phyloP scores from a whole-genome alignment of 2,113 vertebrate species.

The Antechinus flavipes region DNA sequence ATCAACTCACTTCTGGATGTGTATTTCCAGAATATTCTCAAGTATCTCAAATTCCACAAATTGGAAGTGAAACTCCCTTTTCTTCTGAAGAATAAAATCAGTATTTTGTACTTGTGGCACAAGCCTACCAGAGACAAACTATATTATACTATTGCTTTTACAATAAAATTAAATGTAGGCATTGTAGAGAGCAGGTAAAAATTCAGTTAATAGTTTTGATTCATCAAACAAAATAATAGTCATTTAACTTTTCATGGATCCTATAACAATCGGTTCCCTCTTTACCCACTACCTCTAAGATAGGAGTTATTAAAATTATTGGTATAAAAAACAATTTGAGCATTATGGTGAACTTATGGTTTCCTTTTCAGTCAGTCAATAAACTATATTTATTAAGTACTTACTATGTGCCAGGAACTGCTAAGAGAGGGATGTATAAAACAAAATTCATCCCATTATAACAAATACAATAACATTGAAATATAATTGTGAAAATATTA shows the following conservation, averaged over 20 bases:
- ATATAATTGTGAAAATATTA: not conserved
- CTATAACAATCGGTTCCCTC: not conserved
- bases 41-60: not conserved
- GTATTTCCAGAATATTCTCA: not conserved
- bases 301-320: not conserved
- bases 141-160: not conserved
- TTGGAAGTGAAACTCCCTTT: not conserved
- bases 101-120: not conserved
- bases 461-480: not conserved
- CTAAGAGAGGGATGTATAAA: not conserved
- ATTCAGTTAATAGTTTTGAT: not conserved
- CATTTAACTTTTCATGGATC: not conserved
- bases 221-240: not conserved
- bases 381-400: not conserved
- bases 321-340: not conserved
- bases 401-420: not conserved
- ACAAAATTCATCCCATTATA: not conserved
- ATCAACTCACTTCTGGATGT: not conserved
- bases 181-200: not conserved
- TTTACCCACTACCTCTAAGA: not conserved
- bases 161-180: not conserved
- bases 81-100: not conserved
- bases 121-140: not conserved
- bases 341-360: not conserved
- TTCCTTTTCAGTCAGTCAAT: not conserved